These are phyloP conservation scores for Bujurquina vittata DNA, from an alignment of 2,113 vertebrate genomes.

Conservation along the genomic window DNA sequence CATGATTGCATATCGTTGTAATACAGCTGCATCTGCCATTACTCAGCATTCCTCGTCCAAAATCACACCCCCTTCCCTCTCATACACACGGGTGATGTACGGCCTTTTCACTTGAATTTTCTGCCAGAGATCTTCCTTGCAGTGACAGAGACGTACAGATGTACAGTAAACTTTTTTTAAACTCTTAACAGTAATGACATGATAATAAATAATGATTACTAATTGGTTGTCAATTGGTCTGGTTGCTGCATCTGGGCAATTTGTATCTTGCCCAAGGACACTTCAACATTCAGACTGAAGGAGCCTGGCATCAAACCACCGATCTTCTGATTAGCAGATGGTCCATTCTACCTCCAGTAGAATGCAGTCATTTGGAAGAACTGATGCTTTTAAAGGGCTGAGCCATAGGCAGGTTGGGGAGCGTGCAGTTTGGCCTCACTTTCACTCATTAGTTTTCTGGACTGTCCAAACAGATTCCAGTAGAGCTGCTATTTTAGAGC, in stretches of 20 bases:
- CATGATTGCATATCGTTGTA: constrained; percentile 1
- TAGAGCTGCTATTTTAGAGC: too few relatives aligned
- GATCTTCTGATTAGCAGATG: not conserved
- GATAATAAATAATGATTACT: not conserved
- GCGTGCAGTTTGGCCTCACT: not conserved
- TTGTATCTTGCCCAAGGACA: not conserved
- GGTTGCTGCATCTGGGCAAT: not conserved
- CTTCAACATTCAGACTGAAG: not conserved
- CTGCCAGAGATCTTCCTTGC: not conserved
- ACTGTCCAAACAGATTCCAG: too few relatives aligned
- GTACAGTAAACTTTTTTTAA: not conserved
- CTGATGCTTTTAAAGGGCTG: not conserved
- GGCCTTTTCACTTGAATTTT: not conserved
- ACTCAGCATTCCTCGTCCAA: constrained; percentile 27
- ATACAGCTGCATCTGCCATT: constrained; percentile 27
- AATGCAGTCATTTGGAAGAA: not conserved
- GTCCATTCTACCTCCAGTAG: not conserved
- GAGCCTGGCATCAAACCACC: not conserved
- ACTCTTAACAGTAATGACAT: not conserved
- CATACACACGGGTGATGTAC: constrained; percentile 4
- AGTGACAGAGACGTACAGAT: not conserved
- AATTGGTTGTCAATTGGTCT: not conserved
- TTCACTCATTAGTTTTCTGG: not conserved
- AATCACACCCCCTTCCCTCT: constrained; percentile 12
- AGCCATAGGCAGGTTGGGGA: not conserved